A percentile compares a stretch with the other conserved stretches of the same genome.
Conservation (phyloP, 2,113 vertebrate genomes). For the Ceyx melanurus region DNA sequence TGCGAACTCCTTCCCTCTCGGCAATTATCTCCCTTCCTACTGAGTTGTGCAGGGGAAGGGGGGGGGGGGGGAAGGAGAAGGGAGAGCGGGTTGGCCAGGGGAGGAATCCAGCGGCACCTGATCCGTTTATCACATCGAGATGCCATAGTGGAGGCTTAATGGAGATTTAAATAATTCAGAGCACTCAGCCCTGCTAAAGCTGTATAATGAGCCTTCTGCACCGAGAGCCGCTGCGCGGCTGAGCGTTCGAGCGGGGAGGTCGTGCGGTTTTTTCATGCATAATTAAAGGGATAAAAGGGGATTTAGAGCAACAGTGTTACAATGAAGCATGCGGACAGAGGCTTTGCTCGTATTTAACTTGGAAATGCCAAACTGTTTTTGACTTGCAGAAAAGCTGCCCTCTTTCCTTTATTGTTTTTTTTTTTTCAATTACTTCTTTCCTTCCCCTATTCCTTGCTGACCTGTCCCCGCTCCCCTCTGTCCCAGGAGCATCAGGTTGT, state of each 20-base stretch:
- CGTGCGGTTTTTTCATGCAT: conserved; percentile 79
- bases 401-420: background rate
- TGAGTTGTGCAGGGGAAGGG: conserved; percentile 58
- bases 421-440: background rate
- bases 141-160: conserved; percentile 78
- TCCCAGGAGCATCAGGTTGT: background rate
- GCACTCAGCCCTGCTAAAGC: conserved; percentile 80
- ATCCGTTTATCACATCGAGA: conserved; percentile 81
- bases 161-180: conserved; percentile 91
- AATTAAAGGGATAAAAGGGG: conserved; percentile 77
- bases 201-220: conserved; percentile 80
- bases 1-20: conserved; percentile 27
- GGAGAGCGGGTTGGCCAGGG: background rate
- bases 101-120: conserved; percentile 61
- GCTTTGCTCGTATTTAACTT: conserved; percentile 39
- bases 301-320: conserved; percentile 65
- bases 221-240: conserved; percentile 42
- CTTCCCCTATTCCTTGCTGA: background rate
- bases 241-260: conserved; percentile 64
- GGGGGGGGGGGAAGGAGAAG: background rate
- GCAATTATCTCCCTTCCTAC: conserved; percentile 60
- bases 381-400: conserved; percentile 33
- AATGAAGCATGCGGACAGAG: conserved; percentile 61
- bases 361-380: conserved; percentile 47
- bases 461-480: background rate